Conservation (phyloP, 2,113 vertebrate species). For the Caranx ignobilis region DNA sequence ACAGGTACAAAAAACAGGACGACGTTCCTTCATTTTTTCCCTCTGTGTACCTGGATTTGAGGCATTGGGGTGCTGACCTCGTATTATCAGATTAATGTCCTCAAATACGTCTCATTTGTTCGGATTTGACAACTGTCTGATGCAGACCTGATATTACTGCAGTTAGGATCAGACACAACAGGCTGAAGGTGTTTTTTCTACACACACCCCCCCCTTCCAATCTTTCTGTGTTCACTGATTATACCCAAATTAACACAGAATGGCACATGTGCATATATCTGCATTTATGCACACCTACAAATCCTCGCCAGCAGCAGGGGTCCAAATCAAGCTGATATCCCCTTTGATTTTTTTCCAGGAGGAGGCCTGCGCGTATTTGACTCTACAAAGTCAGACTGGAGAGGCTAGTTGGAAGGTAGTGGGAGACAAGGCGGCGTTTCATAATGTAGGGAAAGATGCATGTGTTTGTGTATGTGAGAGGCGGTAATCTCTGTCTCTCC, state of each 20-base stretch:
- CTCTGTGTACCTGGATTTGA: too few relatives aligned
- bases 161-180: neutral
- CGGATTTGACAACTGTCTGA: neutral
- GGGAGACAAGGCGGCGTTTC: constrained; percentile 84
- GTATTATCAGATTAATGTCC: neutral
- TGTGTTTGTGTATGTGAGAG: constrained; percentile 14
- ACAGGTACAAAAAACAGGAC: neutral
- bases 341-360: constrained; percentile 90
- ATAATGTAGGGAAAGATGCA: constrained; percentile 82
- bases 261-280: constrained; percentile 6
- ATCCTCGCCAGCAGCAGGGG: constrained; percentile 87
- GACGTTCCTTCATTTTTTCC: too few relatives aligned
- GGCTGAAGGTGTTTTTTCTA: neutral
- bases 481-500: constrained; percentile 57
- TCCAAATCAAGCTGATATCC: constrained; percentile 93
- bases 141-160: neutral
- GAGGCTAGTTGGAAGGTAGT: constrained; percentile 80
- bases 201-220: too few relatives aligned
- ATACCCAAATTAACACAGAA: constrained; percentile 3
- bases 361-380: constrained; percentile 89
- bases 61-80: neutral
- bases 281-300: constrained; percentile 58
- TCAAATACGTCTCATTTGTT: neutral
- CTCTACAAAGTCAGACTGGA: constrained; percentile 91
- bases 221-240: neutral